Base-by-base conservation (phyloP, 2,113 vertebrate genomes). In the Casuarius casuarius region DNA sequence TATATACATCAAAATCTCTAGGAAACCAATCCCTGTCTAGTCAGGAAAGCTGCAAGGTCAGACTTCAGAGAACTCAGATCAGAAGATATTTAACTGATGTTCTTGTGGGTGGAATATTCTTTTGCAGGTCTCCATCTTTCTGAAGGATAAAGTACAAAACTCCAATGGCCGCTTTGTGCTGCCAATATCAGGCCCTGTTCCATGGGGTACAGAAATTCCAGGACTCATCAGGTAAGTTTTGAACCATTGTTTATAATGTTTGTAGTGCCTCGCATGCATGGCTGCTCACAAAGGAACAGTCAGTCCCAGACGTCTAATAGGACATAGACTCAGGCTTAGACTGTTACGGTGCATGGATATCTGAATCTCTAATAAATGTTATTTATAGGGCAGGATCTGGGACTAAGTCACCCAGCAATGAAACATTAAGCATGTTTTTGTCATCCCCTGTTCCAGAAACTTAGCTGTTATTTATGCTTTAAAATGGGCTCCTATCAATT, bases 81-180 rank as follows among this genome's bases (percentile, higher is more conserved):
- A 35, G 49, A 38, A 49, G 38, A 9, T 22, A 10, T 0, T 0
- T 2, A 9, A n/a, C 4, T 54, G 54, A 42, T 58, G 76, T 44
- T 40, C 79, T 87, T 42, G 35, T 49, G 48, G 59, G 12, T 61
- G 56, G 29, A 35, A 61, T 93, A 35, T 94, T 89, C 78, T 76
- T 59, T 72, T 86, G 25, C 96, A 99, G 99, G 99, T 99, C 49
- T 99, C 99, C 68, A 99, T 99, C 97, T 99, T 99, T 92, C 98
- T 99, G 59, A 99, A 99, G 97, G 99, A 99, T 58, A 99, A 98
- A 98, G 99, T 99, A 38, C 99, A 99, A 67, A 99, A 99, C 95
- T 99, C 99, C 2, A 99, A 99, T 1, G 99, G 99, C 4, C 99
- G 98, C 70, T 99, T 99, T 61, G 99, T 99, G 84, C 98, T 99